These are phyloP conservation scores for Trididemnum miniatum DNA, from an alignment of 23 tunicate genomes.

Conservation along the genomic window DNA sequence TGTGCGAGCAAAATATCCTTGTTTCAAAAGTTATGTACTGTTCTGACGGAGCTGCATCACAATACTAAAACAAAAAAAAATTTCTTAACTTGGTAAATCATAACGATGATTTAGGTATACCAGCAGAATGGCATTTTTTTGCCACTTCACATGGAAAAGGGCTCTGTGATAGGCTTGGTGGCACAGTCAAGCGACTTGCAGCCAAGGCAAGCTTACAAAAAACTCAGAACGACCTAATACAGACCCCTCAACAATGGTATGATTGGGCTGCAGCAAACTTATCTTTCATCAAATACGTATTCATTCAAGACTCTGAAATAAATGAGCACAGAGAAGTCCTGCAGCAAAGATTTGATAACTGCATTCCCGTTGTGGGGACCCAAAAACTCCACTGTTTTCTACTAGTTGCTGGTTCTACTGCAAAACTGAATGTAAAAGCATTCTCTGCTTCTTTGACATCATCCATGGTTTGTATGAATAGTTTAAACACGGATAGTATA, in stretches of 20 bases:
- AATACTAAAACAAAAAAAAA: background rate
- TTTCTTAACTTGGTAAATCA: background rate
- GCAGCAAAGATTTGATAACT: background rate
- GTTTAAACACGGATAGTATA: constrained; percentile 9
- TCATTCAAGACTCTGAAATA: background rate
- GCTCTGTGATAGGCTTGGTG: background rate
- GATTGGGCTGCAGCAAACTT: background rate
- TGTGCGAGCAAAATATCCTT: background rate
- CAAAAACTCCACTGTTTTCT: background rate
- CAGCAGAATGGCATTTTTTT: background rate
- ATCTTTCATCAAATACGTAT: background rate
- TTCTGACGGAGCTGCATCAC: background rate
- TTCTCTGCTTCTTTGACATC: background rate
- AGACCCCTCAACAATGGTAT: background rate
- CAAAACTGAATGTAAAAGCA: constrained; percentile 1
- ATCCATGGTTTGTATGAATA: background rate
- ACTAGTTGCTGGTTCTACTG: background rate
- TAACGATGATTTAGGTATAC: background rate
- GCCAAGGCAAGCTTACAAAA: background rate
- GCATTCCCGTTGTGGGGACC: constrained; percentile 7
- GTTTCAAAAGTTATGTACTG: background rate
- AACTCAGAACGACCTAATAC: background rate
- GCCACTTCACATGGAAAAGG: background rate
- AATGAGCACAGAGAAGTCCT: background rate
- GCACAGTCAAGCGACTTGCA: background rate